These are phyloP conservation scores for Callionymus lyra DNA, from an alignment of 2,113 vertebrate genomes.

Conservation along the genomic window DNA sequence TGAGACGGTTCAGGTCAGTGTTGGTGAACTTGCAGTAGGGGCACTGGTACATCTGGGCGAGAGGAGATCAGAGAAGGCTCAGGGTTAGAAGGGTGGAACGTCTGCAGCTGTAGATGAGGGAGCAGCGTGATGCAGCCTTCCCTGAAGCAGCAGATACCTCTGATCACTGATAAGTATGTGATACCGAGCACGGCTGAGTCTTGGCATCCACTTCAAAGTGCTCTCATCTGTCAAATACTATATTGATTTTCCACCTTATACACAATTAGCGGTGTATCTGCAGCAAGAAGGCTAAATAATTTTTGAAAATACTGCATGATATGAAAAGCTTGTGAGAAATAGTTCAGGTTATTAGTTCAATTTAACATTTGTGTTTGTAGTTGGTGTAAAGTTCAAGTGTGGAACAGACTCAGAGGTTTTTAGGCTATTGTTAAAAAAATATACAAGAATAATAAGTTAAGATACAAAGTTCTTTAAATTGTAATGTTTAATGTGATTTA, in stretches of 20 bases:
- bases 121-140: conserved; percentile 18
- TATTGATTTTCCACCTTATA: conserved; percentile 70
- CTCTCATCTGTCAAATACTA: conserved; percentile 67
- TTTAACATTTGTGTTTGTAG: conserved; percentile 39
- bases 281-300: conserved; percentile 51
- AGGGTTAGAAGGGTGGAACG: conserved; percentile 32
- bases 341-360: conserved; percentile 10
- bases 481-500: background rate
- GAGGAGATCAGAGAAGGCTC: conserved; percentile 11
- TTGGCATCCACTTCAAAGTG: conserved; percentile 67
- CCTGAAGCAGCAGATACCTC: conserved; percentile 39
- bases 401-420: conserved; percentile 43
- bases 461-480: conserved; percentile 5
- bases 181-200: conserved; percentile 44
- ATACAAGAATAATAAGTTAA: conserved; percentile 23
- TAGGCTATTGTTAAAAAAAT: too few relatives aligned
- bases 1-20: conserved; percentile 86
- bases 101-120: conserved; percentile 27
- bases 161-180: conserved; percentile 55
- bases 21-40: conserved; percentile 98
- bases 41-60: conserved; percentile 88
- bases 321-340: conserved; percentile 26
- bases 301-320: conserved; percentile 41
- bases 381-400: conserved; percentile 29
- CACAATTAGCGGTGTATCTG: conserved; percentile 62